Base-by-base conservation (phyloP, 2,888 invertebrate species). In the Eupithecia subumbrata region DNA sequence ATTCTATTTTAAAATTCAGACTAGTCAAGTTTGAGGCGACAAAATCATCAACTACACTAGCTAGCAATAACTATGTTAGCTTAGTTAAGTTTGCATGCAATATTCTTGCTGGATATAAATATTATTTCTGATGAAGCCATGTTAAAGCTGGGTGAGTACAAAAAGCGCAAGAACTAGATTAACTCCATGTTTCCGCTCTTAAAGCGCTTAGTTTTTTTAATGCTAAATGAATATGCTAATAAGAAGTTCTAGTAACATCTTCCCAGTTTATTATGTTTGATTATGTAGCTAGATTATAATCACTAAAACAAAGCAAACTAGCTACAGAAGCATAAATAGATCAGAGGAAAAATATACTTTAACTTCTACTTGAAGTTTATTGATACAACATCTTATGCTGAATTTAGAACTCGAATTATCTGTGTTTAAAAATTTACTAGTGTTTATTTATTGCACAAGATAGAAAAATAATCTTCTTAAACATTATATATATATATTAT, bases 41-140 rank as follows among this genome's bases (percentile, higher is more conserved):
- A 37, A n/a, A 37, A 34, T 67, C 37, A 67, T 40, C 12, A 40
- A 67, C 66, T 40, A 66, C 18, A 4, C 7, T 30, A 34, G 30
- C n/a, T 34, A 34, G 66, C 66, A 37, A n/a, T 67, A 48, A 66
- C 37, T 72, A 66, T 30, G 43, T 63, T 76, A 73, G 73, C 48
- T 71, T 37, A 3, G 11, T 52, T 9, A 52, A 22, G 11, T 56
- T 22, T 60, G 60, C 67, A 52, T 43, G 66, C 66, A 69, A 74
- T n/a, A 48, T 25, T 52, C 30, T 73, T 69, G 60, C 37, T 69
- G 66, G 34, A 30, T 45, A n/a, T 40, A 71, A 18, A 30, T 34
- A 16, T 25, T 67, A 34, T 56, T 22, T 18, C 2, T 12, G 16
- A 34, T 72, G 22, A 40, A 71, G 75, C 75, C 37, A 63, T 43